Conservation (phyloP, 2,888 invertebrate genomes). For the Embidobia sp. region DNA sequence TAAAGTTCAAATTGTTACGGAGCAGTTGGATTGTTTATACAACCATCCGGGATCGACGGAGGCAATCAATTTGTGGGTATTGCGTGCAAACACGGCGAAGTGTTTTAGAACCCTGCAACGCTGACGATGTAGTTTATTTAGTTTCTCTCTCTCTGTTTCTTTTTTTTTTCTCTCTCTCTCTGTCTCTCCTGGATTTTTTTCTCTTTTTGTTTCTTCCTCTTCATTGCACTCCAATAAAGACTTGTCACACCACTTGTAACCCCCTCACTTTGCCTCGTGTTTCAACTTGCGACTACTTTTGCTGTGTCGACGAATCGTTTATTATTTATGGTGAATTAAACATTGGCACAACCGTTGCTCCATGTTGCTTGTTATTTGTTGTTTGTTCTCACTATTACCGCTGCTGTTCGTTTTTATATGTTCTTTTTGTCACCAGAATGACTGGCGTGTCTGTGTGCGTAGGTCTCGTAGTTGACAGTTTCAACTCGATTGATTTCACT, state of each 20-base stretch:
- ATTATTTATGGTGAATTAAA: slow-evolving; percentile 12
- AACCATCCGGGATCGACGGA: too few relatives aligned
- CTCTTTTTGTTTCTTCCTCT: slow-evolving; percentile 4
- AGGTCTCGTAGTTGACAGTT: too few relatives aligned
- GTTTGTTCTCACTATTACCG: neutral
- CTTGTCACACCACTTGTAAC: too few relatives aligned
- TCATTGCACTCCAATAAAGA: slow-evolving; percentile 66
- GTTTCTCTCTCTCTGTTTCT: slow-evolving; percentile 44
- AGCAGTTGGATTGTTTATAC: too few relatives aligned
- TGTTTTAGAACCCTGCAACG: slow-evolving; percentile 64
- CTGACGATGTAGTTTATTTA: slow-evolving; percentile 68
- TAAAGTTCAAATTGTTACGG: too few relatives aligned
- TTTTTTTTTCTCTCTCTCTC: slow-evolving; percentile 46
- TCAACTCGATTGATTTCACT: too few relatives aligned
- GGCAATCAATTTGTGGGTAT: slow-evolving; percentile 65
- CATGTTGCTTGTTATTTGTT: slow-evolving; percentile 18
- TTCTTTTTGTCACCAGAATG: neutral
- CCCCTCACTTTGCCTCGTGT: too few relatives aligned
- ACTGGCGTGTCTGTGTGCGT: too few relatives aligned
- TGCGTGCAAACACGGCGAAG: slow-evolving; percentile 53
- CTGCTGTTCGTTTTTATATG: neutral
- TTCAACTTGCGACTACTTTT: slow-evolving; percentile 27
- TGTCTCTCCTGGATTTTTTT: slow-evolving; percentile 24
- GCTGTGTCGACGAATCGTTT: slow-evolving; percentile 7
- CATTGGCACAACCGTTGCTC: slow-evolving; percentile 3